Evolutionary conservation across 1,140 invertebrate species (phyloP).

Genomic region (Tigriopus japonicus): DNA sequence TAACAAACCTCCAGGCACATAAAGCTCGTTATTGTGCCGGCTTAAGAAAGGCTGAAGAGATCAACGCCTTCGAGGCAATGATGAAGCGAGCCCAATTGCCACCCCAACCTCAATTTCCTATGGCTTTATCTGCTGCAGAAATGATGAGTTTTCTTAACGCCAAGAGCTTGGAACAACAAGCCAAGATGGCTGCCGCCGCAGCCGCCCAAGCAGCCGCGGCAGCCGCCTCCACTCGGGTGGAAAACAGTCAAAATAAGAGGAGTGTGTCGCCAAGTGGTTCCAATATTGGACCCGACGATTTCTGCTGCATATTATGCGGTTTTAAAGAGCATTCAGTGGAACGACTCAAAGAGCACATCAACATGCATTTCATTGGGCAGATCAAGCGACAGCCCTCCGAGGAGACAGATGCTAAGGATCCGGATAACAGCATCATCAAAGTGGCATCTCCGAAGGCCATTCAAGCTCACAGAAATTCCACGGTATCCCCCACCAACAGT

Average conservation of each 20-base stretch:
- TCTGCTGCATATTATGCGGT: slow-evolving; percentile 7
- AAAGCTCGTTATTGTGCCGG: slow-evolving; percentile 9
- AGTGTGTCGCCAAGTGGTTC: not conserved
- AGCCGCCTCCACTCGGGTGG: not conserved
- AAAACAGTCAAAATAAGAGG: too few species aligned
- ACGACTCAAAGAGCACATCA: slow-evolving; percentile 9
- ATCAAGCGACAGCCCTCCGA: not conserved
- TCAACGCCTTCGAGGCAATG: not conserved
- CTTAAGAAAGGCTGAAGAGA: slow-evolving; percentile 2
- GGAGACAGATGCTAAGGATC: not conserved
- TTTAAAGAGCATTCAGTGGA: slow-evolving; percentile 8
- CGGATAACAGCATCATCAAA: not conserved
- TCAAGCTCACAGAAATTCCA: not conserved
- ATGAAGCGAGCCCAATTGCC: not conserved
- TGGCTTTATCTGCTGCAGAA: not conserved
- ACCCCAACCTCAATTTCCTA: not conserved
- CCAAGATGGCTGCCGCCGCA: not conserved
- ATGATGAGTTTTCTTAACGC: slow-evolving; percentile 10
- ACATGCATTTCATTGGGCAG: slow-evolving; percentile 12
- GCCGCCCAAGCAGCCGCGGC: not conserved
- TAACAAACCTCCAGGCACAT: slow-evolving; percentile 6
- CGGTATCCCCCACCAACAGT: not conserved
- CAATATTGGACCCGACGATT: not conserved
- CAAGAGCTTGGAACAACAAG: not conserved
- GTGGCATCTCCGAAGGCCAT: not conserved